Evolutionary conservation across 2,797 vertebrate species (phyloP), one percentile per base, ranked within the genome.

Genomic region (Scomberomorus guttatus): DNA sequence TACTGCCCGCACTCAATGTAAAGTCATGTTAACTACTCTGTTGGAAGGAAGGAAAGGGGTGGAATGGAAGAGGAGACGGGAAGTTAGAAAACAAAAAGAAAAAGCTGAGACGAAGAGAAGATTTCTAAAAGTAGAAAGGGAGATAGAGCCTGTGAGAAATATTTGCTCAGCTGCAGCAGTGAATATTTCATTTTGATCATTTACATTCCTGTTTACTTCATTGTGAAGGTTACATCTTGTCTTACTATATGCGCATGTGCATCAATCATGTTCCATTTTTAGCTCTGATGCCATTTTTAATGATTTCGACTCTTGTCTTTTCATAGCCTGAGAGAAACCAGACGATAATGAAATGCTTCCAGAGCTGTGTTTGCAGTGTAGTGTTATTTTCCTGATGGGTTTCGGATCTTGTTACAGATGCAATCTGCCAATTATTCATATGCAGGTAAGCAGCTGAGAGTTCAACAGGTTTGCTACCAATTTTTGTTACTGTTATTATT

Each of bases 181-280:
- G 32, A 69, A 60, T 55, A 15, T 72, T 75, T 70, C 52, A 55
- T 58, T 81, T 79, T 63, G 48, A 73, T 74, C 70, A 32, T 64
- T 34, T 14, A 5, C 42, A 52, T 68, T 79, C 64, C 18, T 52
- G 71, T 77, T 83, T 61, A 7, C 46, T 29, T 6, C 18, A 0
- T 24, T 46, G 57, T 25, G 63, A 66, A 37, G 59, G 60, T 55
- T 75, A 22, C 58, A 20, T 77, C 60, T 46, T 22, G 58, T 81
- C 72, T 68, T 25, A 55, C 63, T 39, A 27, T 54, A 27, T 59
- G 32, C 68, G 73, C 69, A 48, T 39, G 65, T 64, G 54, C 34
- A 54, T 81, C 85, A 82, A 24, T 90, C 82, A 74, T n/a, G 29
- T 69, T 86, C 83, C 82, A 77, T 84, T 89, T 90, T 88, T 87